A percentile compares a stretch with the other conserved stretches of the same genome.
Conservation (phyloP, 2,888 invertebrate species). For the Eubasilissa splendida region DNA sequence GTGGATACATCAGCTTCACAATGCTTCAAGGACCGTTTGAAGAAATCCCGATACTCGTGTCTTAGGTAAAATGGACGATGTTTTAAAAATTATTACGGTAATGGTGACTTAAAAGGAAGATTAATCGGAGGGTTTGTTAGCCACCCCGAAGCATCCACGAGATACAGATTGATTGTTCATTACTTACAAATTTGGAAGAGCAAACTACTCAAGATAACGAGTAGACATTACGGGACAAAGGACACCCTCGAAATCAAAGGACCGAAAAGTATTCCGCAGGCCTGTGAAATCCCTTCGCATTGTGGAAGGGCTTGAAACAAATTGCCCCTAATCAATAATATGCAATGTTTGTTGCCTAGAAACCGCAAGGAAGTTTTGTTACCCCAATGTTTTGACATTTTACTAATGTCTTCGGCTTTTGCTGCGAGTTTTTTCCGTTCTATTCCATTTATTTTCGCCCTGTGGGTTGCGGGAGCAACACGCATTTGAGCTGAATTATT, state of each 20-base stretch:
- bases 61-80: background rate
- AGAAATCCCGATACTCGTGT: background rate
- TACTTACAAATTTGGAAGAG: slow-evolving; percentile 45
- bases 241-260: slow-evolving; percentile 45
- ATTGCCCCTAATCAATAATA: slow-evolving; percentile 57
- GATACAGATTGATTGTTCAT: slow-evolving; percentile 47
- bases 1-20: background rate
- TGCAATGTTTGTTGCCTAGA: slow-evolving; percentile 45
- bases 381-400: slow-evolving; percentile 55
- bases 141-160: slow-evolving; percentile 3
- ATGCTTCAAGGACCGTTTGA: background rate
- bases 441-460: slow-evolving; percentile 1
- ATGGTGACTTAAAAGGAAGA: slow-evolving; percentile 1
- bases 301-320: slow-evolving; percentile 50
- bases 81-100: no score
- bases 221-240: slow-evolving; percentile 55
- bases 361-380: slow-evolving; percentile 46
- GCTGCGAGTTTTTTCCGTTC: slow-evolving; percentile 11
- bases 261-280: slow-evolving; percentile 14
- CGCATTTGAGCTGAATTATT: slow-evolving; percentile 16
- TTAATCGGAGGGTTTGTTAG: slow-evolving; percentile 20
- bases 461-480: background rate
- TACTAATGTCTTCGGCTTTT: slow-evolving; percentile 52
- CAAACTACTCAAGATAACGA: slow-evolving; percentile 55
- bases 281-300: slow-evolving; percentile 13